Base-by-base conservation (phyloP, 37 sponge, comb jelly and placozoan species). In the Corticium candelabrum region DNA sequence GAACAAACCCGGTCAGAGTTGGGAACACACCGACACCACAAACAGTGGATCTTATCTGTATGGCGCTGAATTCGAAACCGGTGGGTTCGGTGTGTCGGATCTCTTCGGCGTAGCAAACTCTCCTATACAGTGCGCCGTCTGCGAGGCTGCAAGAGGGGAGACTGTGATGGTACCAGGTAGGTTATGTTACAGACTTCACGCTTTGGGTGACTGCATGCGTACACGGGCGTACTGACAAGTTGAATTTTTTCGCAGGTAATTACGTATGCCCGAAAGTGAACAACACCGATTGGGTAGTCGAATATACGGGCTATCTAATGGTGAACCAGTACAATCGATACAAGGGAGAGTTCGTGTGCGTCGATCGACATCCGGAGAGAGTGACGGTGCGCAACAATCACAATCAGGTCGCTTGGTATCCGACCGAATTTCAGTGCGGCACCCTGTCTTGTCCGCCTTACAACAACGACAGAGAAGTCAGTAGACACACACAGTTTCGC, bases 301-400 rank as follows among this genome's bases (percentile, higher is more conserved):
- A 50, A 50, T 50, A 50, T 21, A 50, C 15, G 15, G 62, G 62
- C 62, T 50, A 50, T 50, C 21, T 50, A 21, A 50, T 50, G 62
- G 11, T 21, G 62, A 50, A 50, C 21, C 62, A 50, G 62, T 27
- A 50, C 62, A 21, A 21, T 11, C 62, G 62, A 50, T 11, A 50
- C 62, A 50, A 50, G 62, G 62, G 62, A 11, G 62, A 50, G 62
- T 50, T 27, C 62, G 62, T 50, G 15, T 50, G 62, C 62, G 62
- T 50, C 21, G 62, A 50, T 21, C 11, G 62, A 50, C 11, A 21
- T 50, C 62, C 62, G 15, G 62, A 50, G 21, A 50, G 62, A 50
- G 62, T 21, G 11, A 27, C 62, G 15, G 62, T 11, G 11, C 15
- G 62, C 62, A 21, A 27, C 15, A 50, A 50, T 50, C 62, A 50